Conservation (phyloP, 2,888 invertebrate species). For the Noctuana brunneofusca region DNA sequence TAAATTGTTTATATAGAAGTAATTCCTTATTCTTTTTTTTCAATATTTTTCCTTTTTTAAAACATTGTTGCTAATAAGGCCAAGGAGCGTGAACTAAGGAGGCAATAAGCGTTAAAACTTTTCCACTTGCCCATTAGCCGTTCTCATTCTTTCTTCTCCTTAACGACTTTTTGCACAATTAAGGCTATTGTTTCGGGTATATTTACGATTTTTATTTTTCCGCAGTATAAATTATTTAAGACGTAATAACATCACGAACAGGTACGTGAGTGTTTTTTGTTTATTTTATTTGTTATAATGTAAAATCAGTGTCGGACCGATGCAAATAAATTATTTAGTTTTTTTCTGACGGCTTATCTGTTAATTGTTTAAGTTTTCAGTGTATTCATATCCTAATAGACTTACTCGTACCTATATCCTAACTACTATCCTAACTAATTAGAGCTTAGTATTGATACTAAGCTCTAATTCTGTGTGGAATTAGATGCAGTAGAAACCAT, state of each 20-base stretch:
- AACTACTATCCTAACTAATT: no score
- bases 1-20: not conserved
- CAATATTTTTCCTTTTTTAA: not conserved
- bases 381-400: no score
- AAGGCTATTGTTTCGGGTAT: constrained; percentile 31
- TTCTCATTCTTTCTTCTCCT: constrained; percentile 26
- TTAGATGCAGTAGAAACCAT: not conserved
- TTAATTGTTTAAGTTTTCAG: no score
- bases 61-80: constrained; percentile 17
- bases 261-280: constrained; percentile 12
- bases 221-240: constrained; percentile 27
- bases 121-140: constrained; percentile 29
- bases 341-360: no score
- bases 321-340: no score
- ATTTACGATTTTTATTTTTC: constrained; percentile 31
- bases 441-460: not conserved
- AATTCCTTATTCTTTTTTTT: not conserved
- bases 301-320: no score
- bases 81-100: constrained; percentile 27
- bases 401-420: no score
- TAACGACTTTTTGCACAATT: constrained; percentile 34
- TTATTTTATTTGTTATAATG: no score
- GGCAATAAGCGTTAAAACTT: constrained; percentile 34
- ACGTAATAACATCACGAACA: constrained; percentile 20
- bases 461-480: not conserved